These are phyloP conservation scores for Paradisaea rubra DNA, from an alignment of 2,113 vertebrate genomes.

Conservation along the genomic window DNA sequence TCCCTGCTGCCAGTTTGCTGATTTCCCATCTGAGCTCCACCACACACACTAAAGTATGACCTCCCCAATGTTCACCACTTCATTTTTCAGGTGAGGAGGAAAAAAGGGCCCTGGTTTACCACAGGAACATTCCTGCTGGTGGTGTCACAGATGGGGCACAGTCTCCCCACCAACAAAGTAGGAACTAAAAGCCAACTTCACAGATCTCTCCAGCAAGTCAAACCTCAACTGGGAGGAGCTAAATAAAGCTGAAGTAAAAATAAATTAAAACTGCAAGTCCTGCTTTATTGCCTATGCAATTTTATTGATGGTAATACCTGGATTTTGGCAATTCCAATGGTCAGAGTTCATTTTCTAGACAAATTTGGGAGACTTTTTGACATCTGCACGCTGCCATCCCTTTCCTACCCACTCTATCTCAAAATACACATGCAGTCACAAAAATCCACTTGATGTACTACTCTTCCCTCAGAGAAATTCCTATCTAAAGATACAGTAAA, in stretches of 20 bases:
- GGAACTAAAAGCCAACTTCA: neutral
- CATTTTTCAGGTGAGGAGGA: neutral
- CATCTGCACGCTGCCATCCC: neutral
- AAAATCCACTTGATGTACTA: neutral
- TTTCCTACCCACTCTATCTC: neutral
- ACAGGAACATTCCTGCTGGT: neutral
- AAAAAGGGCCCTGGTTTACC: neutral
- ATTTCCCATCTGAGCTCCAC: neutral
- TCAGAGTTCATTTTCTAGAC: neutral
- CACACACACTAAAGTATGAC: neutral
- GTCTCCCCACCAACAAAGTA: fast-evolving
- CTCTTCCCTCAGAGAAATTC: neutral
- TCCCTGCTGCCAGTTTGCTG: neutral
- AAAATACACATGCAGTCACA: neutral
- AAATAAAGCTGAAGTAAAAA: neutral
- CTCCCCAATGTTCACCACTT: neutral
- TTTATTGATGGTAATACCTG: neutral
- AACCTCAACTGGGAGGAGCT: neutral
- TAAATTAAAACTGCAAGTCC: neutral
- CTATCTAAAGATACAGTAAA: neutral
- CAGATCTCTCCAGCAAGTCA: neutral
- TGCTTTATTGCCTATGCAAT: neutral
- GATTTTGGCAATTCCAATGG: neutral
- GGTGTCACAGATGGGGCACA: neutral
- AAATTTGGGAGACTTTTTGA: neutral